These are phyloP conservation scores for Aleadryas rufinucha DNA, from an alignment of 2,113 vertebrate species.

Conservation along the genomic window DNA sequence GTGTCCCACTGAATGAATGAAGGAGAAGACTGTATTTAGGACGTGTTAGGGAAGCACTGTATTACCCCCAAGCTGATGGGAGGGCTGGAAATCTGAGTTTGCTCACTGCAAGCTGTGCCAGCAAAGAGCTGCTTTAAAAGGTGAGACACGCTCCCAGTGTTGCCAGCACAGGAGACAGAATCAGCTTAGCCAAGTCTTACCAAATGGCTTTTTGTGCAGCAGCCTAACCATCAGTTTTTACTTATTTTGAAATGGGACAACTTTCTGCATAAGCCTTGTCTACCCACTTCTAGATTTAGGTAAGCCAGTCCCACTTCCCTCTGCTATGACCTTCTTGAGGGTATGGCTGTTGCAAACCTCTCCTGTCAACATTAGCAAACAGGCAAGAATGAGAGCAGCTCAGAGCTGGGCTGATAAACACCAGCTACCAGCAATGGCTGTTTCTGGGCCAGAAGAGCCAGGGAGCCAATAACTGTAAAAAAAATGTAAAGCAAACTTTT, in stretches of 20 bases:
- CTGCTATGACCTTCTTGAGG: background rate
- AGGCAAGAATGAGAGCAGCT: background rate
- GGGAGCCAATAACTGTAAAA: background rate
- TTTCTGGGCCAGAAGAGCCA: background rate
- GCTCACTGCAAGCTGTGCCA: background rate
- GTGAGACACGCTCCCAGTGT: background rate
- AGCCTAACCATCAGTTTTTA: background rate
- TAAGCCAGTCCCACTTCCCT: background rate
- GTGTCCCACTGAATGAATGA: background rate
- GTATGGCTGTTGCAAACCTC: background rate
- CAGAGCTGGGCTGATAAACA: background rate
- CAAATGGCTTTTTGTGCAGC: background rate
- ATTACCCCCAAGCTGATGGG: background rate
- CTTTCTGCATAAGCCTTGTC: background rate
- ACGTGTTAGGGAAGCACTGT: background rate
- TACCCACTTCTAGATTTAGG: background rate
- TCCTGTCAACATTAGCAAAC: background rate
- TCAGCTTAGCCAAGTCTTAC: background rate
- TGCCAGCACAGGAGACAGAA: background rate
- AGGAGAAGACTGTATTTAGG: background rate
- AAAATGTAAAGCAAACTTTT: background rate
- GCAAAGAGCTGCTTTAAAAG: background rate
- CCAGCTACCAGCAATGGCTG: background rate
- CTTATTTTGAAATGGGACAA: background rate
- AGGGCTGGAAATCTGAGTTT: background rate